These are phyloP conservation scores for Megaceryle maxima DNA, from an alignment of 2,113 vertebrate species.

Conservation along the genomic window DNA sequence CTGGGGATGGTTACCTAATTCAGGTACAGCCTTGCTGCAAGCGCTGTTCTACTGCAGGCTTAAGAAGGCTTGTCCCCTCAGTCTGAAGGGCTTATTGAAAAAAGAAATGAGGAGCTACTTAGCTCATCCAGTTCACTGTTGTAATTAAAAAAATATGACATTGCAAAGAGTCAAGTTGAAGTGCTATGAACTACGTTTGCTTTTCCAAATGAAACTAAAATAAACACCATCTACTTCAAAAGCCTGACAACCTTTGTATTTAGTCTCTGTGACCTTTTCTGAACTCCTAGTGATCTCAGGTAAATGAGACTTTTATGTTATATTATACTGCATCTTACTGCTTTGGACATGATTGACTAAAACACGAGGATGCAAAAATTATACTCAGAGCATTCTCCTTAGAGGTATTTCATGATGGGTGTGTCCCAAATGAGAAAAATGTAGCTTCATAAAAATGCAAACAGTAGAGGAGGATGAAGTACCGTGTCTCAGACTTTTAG, in stretches of 20 bases:
- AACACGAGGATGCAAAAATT: not conserved
- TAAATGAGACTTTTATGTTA: not conserved
- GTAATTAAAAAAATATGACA: not conserved
- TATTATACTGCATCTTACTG: not conserved
- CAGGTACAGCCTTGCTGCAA: not conserved
- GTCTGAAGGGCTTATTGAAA: not conserved
- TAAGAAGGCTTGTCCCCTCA: not conserved
- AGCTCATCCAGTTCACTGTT: not conserved
- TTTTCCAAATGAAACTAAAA: not conserved
- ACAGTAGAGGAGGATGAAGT: not conserved
- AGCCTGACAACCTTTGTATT: not conserved
- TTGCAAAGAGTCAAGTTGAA: not conserved
- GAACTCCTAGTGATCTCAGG: not conserved
- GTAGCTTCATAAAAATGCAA: not conserved
- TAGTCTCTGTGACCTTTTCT: not conserved
- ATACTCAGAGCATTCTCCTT: not conserved
- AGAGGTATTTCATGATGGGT: not conserved
- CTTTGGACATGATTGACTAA: not conserved
- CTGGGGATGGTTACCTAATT: not conserved
- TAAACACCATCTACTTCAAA: not conserved
- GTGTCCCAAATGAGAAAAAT: not conserved
- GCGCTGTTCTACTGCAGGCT: not conserved
- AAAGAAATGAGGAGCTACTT: not conserved
- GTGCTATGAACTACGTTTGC: not conserved
- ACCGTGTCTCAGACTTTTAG: not conserved